Conservation (phyloP, 2,113 vertebrate species). For the Barbus barbus region DNA sequence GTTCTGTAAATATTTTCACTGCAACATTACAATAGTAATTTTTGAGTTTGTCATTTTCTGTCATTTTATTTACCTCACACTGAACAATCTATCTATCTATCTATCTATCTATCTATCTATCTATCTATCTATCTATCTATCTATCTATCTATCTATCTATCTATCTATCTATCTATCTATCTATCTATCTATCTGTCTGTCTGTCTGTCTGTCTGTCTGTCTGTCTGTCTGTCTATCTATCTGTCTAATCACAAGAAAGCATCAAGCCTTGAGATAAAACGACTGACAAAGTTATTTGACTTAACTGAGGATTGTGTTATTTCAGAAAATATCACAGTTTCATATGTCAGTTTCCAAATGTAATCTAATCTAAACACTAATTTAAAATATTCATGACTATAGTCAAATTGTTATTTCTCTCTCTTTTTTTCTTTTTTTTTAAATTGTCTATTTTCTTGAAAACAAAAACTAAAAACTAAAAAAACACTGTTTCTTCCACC, state of each 20-base stretch:
- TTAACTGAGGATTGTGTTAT: background rate
- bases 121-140: too few relatives aligned
- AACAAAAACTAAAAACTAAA: background rate
- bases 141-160: background rate
- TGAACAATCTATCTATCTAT: too few relatives aligned
- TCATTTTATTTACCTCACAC: too few relatives aligned
- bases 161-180: too few relatives aligned
- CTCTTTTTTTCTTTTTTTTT: background rate
- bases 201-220: too few relatives aligned
- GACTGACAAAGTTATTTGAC: background rate
- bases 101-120: too few relatives aligned
- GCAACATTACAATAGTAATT: background rate
- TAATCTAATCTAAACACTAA: background rate
- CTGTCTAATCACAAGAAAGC: background rate
- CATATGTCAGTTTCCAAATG: background rate
- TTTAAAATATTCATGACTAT: background rate
- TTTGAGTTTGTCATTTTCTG: background rate
- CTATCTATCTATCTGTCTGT: too few relatives aligned
- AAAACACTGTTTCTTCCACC: background rate
- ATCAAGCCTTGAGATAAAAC: background rate
- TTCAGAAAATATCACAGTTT: background rate
- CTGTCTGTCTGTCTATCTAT: too few relatives aligned
- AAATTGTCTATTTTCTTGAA: background rate
- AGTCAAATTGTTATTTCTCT: background rate
- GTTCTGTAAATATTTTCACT: background rate